These are phyloP conservation scores for Eurypyga helias DNA, from an alignment of 2,113 vertebrate species.

Conservation along the genomic window DNA sequence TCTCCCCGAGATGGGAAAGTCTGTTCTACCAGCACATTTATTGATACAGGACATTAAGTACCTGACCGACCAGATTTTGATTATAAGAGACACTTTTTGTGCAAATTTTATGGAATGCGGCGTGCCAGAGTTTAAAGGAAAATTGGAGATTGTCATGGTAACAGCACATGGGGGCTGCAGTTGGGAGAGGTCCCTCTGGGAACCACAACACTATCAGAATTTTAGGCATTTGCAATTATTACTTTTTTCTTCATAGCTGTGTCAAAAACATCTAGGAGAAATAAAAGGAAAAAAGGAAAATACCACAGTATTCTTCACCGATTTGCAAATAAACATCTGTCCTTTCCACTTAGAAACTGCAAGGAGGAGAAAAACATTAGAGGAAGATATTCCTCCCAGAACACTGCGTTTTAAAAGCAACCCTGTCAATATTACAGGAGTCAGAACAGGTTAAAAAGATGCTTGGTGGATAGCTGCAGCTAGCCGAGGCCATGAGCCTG, in stretches of 20 bases:
- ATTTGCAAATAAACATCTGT: background rate
- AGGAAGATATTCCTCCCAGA: background rate
- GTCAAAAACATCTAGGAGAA: background rate
- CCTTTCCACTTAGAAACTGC: background rate
- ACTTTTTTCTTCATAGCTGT: background rate
- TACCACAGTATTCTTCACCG: background rate
- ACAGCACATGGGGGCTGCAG: slow-evolving; percentile 4
- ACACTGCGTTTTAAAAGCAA: fast-evolving
- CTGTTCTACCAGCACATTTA: background rate
- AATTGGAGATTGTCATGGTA: background rate
- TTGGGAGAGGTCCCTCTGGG: slow-evolving; percentile 25
- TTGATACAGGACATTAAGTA: slow-evolving; percentile 41
- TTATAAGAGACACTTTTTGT: slow-evolving; percentile 24
- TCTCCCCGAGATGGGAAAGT: background rate
- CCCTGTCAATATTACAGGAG: background rate
- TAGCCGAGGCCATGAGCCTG: background rate
- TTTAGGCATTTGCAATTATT: background rate
- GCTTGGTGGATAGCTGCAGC: background rate
- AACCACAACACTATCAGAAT: background rate
- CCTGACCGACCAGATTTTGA: slow-evolving; percentile 33
- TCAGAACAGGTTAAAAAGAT: background rate
- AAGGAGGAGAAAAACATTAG: background rate
- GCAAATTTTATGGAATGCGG: slow-evolving; percentile 20
- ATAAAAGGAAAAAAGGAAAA: background rate
- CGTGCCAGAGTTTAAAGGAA: slow-evolving; percentile 4